Conservation (phyloP, 2,113 vertebrate species). For the Eulemur rufifrons region DNA sequence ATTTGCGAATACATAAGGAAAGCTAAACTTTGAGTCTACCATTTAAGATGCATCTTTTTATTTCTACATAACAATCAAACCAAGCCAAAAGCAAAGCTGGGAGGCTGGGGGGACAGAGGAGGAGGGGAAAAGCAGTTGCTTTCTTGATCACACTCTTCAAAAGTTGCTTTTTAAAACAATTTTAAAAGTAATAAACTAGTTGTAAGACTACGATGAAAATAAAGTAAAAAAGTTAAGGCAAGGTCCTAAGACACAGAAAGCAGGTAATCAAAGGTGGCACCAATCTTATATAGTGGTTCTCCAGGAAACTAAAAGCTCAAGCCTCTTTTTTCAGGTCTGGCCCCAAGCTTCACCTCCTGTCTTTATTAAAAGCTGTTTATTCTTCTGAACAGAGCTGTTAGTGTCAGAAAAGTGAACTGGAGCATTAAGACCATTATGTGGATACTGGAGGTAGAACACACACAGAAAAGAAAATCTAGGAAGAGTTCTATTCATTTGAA, state of each 20-base stretch:
- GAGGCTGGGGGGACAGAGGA: not conserved
- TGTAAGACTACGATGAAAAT: slow-evolving; percentile 7
- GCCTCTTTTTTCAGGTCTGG: not conserved
- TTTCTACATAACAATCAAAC: not conserved
- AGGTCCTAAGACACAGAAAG: not conserved
- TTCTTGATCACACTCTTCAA: not conserved
- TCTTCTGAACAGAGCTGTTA: slow-evolving; percentile 11
- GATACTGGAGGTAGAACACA: slow-evolving; percentile 13
- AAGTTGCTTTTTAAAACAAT: not conserved
- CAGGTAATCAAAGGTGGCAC: not conserved
- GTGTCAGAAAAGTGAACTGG: slow-evolving; percentile 59
- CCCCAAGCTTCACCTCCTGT: not conserved
- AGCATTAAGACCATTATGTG: slow-evolving; percentile 55
- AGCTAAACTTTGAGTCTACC: not conserved
- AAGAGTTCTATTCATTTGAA: slow-evolving; percentile 59
- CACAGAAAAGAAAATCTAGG: slow-evolving; percentile 48
- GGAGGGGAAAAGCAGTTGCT: not conserved
- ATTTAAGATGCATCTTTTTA: not conserved
- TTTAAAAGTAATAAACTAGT: slow-evolving; percentile 32
- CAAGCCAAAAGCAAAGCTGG: not conserved
- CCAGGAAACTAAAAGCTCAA: not conserved
- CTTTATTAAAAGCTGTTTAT: slow-evolving; percentile 47
- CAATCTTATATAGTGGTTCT: not conserved
- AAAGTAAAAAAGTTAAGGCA: slow-evolving; percentile 8
- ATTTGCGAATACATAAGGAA: not conserved